phyloP scores from a whole-genome alignment of 2,888 invertebrate species.

The Hedya salicella region DNA sequence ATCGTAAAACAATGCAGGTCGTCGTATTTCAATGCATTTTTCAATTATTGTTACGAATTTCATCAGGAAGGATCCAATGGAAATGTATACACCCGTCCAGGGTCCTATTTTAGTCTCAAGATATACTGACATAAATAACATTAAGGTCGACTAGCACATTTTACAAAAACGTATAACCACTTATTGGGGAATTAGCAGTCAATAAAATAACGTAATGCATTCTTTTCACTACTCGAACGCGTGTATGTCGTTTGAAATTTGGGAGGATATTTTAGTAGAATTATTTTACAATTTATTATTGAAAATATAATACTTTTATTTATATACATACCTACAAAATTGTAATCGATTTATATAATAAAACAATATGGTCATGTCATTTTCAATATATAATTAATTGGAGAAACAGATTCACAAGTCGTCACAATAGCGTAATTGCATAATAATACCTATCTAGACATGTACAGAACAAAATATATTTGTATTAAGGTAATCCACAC shows the following conservation, averaged over 20 bases:
- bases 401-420: too few species aligned
- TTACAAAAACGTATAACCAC: not conserved
- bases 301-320: not conserved
- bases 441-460: too few species aligned
- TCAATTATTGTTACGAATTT: slow-evolving; percentile 14
- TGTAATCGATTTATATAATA: too few species aligned
- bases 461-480: not conserved
- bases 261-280: not conserved
- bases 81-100: not conserved
- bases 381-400: too few species aligned
- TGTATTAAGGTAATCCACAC: not conserved
- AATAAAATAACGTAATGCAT: not conserved
- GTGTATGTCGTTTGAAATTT: slow-evolving; percentile 1
- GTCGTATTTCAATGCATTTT: slow-evolving; percentile 57
- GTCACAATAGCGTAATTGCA: too few species aligned
- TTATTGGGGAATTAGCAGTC: not conserved
- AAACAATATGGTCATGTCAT: too few species aligned
- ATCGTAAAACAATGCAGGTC: slow-evolving; percentile 51
- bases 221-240: slow-evolving; percentile 18
- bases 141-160: slow-evolving; percentile 18
- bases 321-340: too few species aligned
- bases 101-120: slow-evolving; percentile 32
- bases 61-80: not conserved
- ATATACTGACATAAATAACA: slow-evolving; percentile 9
- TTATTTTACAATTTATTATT: not conserved